Evolutionary conservation across 2,113 vertebrate genomes (phyloP).

Genomic region (Girardinichthys multiradiatus): DNA sequence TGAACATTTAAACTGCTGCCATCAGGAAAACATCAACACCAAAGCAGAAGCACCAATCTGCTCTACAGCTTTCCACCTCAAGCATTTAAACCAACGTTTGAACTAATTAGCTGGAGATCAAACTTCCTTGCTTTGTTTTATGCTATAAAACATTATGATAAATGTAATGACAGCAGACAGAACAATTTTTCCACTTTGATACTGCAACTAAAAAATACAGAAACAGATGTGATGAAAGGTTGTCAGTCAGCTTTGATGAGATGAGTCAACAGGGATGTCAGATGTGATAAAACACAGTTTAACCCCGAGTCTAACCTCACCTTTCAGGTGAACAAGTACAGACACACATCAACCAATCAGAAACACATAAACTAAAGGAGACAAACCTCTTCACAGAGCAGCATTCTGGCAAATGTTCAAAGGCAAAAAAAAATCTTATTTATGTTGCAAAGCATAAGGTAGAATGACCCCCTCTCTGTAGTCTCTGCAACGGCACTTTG

Average conservation of each 20-base stretch:
- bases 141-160: neutral
- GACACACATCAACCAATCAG: neutral
- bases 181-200: neutral
- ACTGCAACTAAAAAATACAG: neutral
- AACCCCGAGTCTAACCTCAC: neutral
- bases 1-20: too few relatives aligned
- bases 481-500: slow-evolving; percentile 69
- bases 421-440: slow-evolving; percentile 55
- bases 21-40: too few relatives aligned
- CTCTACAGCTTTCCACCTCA: too few relatives aligned
- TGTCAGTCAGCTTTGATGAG: neutral
- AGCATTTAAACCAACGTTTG: too few relatives aligned
- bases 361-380: slow-evolving; percentile 10
- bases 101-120: too few relatives aligned
- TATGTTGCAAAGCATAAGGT: slow-evolving; percentile 38
- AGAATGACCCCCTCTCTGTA: slow-evolving; percentile 78
- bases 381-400: slow-evolving; percentile 31
- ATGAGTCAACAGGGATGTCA: slow-evolving; percentile 1
- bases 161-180: neutral
- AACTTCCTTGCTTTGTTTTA: too few relatives aligned
- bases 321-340: neutral
- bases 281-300: slow-evolving; percentile 9
- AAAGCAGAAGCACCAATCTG: too few relatives aligned
- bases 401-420: slow-evolving; percentile 65
- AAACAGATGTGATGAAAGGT: neutral